These are phyloP conservation scores for Corvus cornix DNA, from an alignment of 2,113 vertebrate species.

Conservation along the genomic window DNA sequence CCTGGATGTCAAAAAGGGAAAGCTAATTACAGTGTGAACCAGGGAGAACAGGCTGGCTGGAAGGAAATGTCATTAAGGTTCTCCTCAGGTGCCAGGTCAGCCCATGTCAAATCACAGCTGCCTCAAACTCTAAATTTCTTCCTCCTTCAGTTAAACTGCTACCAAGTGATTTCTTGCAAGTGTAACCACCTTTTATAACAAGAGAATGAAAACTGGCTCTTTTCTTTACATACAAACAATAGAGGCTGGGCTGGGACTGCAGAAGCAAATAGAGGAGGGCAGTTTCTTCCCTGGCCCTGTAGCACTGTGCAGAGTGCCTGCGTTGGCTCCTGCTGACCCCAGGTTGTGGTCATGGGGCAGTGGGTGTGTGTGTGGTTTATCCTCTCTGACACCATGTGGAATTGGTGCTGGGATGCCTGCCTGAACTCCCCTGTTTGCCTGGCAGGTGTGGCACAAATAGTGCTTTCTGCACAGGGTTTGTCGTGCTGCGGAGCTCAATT, in stretches of 20 bases:
- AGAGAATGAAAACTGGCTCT: neutral
- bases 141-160: neutral
- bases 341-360: neutral
- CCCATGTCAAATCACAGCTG: conserved; percentile 11
- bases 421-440: neutral
- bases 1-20: neutral
- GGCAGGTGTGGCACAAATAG: neutral
- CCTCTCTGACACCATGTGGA: neutral
- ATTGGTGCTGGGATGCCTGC: neutral
- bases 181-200: neutral
- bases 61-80: neutral
- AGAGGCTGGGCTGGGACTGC: neutral
- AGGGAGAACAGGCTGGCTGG: neutral
- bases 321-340: neutral
- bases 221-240: neutral
- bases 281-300: neutral
- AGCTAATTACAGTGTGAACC: conserved; percentile 5
- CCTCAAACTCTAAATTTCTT: conserved; percentile 14
- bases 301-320: neutral
- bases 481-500: neutral
- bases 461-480: neutral
- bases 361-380: neutral
- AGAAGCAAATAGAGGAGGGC: neutral
- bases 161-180: neutral
- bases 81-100: neutral